phyloP scores from a whole-genome alignment of 2,113 vertebrate genomes.

The Thamnaconus septentrionalis region DNA sequence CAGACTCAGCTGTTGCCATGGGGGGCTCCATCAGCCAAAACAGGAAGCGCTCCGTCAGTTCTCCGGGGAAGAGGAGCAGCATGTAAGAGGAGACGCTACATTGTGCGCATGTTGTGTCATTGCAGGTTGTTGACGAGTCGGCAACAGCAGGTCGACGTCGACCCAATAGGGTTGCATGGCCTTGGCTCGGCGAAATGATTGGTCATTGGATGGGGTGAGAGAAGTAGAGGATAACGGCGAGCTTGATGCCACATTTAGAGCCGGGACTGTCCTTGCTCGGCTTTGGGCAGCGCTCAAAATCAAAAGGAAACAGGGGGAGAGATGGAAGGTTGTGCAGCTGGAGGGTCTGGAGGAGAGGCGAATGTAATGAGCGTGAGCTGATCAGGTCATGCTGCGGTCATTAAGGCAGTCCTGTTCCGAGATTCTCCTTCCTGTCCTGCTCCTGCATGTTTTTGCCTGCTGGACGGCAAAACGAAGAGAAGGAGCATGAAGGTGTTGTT shows the following conservation, averaged over 20 bases:
- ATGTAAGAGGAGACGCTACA: conserved; percentile 46
- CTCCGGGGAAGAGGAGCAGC: conserved; percentile 66
- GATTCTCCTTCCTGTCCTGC: not conserved
- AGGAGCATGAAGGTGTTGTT: conserved; percentile 7
- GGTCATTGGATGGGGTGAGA: too few species aligned
- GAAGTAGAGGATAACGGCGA: conserved; percentile 13
- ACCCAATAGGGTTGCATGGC: too few species aligned
- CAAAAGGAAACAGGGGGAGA: conserved; percentile 24
- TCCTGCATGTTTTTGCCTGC: conserved; percentile 3
- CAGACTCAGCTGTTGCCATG: conserved; percentile 59
- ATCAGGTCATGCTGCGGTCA: conserved; percentile 22
- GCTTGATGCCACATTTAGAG: conserved; percentile 14
- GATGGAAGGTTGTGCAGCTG: not conserved
- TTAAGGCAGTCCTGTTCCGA: conserved; percentile 10
- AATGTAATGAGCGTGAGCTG: conserved; percentile 25
- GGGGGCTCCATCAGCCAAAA: conserved; percentile 71
- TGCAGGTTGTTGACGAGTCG: too few species aligned
- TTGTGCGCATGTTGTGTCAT: too few species aligned
- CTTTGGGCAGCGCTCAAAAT: conserved; percentile 53
- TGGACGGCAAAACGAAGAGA: conserved; percentile 1
- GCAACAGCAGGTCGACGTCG: too few species aligned
- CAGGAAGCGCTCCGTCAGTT: conserved; percentile 61
- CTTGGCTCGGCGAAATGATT: too few species aligned
- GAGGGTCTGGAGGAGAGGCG: conserved; percentile 18
- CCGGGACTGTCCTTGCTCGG: conserved; percentile 10